Base-by-base conservation (phyloP, 2,797 vertebrate genomes). In the Sebastes itinus region DNA sequence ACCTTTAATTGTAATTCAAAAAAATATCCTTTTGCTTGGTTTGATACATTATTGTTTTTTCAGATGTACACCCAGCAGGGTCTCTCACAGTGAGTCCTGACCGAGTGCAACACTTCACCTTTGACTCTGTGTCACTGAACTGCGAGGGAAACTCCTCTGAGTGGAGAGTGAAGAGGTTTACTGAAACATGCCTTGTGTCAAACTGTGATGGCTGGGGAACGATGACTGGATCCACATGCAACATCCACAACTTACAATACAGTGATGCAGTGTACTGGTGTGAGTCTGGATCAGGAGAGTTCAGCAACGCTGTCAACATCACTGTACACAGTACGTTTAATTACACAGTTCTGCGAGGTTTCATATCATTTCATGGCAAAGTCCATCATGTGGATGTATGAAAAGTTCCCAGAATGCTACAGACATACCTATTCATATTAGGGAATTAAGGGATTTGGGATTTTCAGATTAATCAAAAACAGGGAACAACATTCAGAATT, bases 231-330 rank as follows among this genome's bases (percentile, higher is more conserved):
- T 62, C 38, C 55, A 65, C 33, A 25, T 88, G 86, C 55, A 46
- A 10, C 25, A 63, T 83, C 16, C 14, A 20, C 27, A 28, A 0
- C 16, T 20, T 60, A 10, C 58, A 20, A 0, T 0, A 4, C 2
- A 11, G 27, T 9, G 58, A 60, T 12, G 9, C 7, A 52, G 85
- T 88, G 42, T 88, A 75, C 81, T 93, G 87, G 88, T 93, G 92
- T 79, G 85, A 89, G 78, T 89, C 84, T 81, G 82, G 20, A 72
- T 84, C 86, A 66, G 88, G 78, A 77, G 33, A 69, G 38, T 72
- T 70, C 72, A 88, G 79, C 22, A 78, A 72, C 7, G 67, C 87
- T 27, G 76, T 88, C 72, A 90, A 86, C 87, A 78, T 91, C 72
- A 82, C 83, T 20, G 10, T 7, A 11, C 7, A 20, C 4, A 3